Base-by-base conservation (phyloP, 2,888 invertebrate species). In the Diabrotica balteata region DNA sequence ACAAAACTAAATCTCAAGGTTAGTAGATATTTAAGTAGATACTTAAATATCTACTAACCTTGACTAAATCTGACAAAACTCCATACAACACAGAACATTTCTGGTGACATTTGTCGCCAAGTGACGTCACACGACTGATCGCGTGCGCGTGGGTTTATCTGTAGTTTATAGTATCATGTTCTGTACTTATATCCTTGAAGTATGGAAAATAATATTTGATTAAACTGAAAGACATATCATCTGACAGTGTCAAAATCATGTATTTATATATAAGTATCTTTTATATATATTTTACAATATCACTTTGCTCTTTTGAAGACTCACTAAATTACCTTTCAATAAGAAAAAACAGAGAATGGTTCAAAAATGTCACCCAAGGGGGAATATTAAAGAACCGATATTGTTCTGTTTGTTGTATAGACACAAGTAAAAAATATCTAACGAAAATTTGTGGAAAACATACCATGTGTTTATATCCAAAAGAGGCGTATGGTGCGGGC, bases 371-470 rank as follows among this genome's bases (percentile, higher is more conserved):
- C 54, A 63, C 64, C 0, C 44, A 54, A 11, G 62, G 59, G 8
- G 32, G 47, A 8, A 61, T 66, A 11, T 44, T 72, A 11, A 71
- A 65, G 17, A 79, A 79, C 57, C 70, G 74, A 7, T 81, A 80
- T 66, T 81, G 81, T 63, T 74, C 74, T 9, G 68, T 81, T 50
- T 81, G 81, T 65, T 81, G 81, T 61, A 73, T 80, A 44, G 75
- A 77, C 59, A 76, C 79, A 46, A 74, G 68, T 44, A 62, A 69
- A 11, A 43, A 67, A 42, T 76, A 73, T n/a, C 64, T 78, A 10
- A 78, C 78, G 7, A 78, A 80, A 73, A 73, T 72, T 55, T 82
- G 81, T 69, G 80, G 81, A n/a, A 72, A 72, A 10, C 81, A 81
- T 61, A 81, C 81, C 0, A 70, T 81, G 71, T 81, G 81, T 68